Conservation (phyloP, 2,797 vertebrate species). For the Cichlasoma orientale region DNA sequence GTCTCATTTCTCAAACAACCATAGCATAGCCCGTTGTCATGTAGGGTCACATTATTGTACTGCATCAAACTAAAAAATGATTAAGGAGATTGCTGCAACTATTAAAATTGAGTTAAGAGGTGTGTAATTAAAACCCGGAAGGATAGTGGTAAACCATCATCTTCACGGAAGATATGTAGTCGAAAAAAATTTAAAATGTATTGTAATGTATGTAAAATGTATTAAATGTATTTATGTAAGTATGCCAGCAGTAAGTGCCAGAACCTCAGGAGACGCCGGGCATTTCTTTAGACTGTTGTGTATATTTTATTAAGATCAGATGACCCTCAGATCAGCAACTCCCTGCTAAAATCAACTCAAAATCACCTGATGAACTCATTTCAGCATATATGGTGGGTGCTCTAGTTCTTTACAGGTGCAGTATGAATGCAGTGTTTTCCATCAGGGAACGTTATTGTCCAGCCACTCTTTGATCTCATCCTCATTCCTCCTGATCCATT, state of each 20-base stretch:
- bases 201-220: too few relatives aligned
- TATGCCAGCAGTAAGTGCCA: neutral
- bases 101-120: too few relatives aligned
- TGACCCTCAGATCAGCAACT: neutral
- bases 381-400: neutral
- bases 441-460: constrained; percentile 39
- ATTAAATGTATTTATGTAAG: neutral
- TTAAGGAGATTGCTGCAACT: too few relatives aligned
- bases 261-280: neutral
- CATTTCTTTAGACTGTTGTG: neutral
- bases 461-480: constrained; percentile 85
- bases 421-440: neutral
- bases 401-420: neutral
- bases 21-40: too few relatives aligned
- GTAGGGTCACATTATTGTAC: too few relatives aligned
- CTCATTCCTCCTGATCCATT: constrained; percentile 85
- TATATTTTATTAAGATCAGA: neutral
- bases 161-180: too few relatives aligned
- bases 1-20: too few relatives aligned
- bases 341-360: neutral
- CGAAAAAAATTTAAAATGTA: too few relatives aligned
- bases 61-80: too few relatives aligned
- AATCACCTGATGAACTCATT: neutral
- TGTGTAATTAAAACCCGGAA: too few relatives aligned
- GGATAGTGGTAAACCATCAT: too few relatives aligned